These are phyloP conservation scores for Anas capensis DNA, from an alignment of 2,797 vertebrate genomes.

Conservation along the genomic window DNA sequence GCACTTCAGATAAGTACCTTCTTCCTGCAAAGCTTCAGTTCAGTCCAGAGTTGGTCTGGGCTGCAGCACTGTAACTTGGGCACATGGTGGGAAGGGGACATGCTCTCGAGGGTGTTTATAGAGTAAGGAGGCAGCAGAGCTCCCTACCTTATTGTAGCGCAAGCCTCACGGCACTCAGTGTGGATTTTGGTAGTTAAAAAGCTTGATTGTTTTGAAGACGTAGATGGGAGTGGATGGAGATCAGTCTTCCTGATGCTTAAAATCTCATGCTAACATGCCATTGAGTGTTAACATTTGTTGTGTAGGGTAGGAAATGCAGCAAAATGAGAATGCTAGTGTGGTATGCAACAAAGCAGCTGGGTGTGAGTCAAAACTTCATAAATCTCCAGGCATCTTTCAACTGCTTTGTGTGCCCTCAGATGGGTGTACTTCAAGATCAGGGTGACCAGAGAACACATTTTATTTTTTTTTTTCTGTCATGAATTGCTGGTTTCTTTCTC, in stretches of 20 bases:
- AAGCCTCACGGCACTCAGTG: neutral
- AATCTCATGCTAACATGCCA: accelerated
- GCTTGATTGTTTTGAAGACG: neutral
- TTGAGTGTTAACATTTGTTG: neutral
- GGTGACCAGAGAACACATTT: accelerated
- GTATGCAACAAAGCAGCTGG: neutral
- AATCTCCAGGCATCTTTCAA: neutral
- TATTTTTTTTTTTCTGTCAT: neutral
- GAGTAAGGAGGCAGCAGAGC: neutral
- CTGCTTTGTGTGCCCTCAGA: neutral
- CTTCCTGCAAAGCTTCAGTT: neutral
- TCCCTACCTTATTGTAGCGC: neutral
- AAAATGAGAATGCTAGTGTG: neutral
- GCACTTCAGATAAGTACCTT: neutral
- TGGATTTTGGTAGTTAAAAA: neutral
- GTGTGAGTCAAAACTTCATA: neutral
- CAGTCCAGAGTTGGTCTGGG: neutral
- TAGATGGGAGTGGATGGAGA: neutral
- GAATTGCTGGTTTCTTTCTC: neutral
- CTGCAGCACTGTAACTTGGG: neutral
- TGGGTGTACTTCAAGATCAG: neutral
- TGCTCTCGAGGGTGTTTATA: neutral
- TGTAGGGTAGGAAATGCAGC: neutral
- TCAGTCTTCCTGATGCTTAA: neutral
- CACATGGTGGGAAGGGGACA: neutral